Evolutionary conservation across 2,888 invertebrate species (phyloP), one percentile per base, ranked within the genome.

Genomic region (Amphipoea lucens): DNA sequence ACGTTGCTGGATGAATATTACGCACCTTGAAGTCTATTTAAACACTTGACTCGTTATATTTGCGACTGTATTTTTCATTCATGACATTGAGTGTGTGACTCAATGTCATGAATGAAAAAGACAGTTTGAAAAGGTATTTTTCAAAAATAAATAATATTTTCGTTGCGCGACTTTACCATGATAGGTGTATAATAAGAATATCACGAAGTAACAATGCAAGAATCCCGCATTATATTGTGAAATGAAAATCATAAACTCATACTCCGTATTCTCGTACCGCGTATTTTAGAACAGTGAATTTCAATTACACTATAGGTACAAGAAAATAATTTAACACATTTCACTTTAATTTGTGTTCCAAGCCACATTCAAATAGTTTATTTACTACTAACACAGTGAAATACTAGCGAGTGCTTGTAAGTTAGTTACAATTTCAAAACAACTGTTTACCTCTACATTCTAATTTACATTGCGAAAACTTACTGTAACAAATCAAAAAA

Each of bases 341-440:
- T 66, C 9, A 54, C n/a, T 65, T 72, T 69, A 45, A 73, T 60
- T 66, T 73, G 62, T 72, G 63, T 71, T 60, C 29, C 14, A 74
- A 83, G 71, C 79, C 45, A 74, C 70, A 67, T 72, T 67, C 0
- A 75, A 45, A 65, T 72, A n/a, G 23, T 73, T 69, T 66, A 68
- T 65, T 73, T 45, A 67, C 51, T 9, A 71, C 40, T 45, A 48
- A 69, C 20, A 63, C 4, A 4, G 51, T 51, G 42, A 45, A 68
- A 65, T 54, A 48, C 36, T 60, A 45, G 29, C 48, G 51, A 36
- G 71, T 71, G 74, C 79, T 74, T 45, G 9, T 60, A 63, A 74
- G 62, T 83, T 71, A 83, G 66, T 83, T 67, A 79, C 79, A 83
- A 51, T 62, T 45, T 51, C 7, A 4, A 40, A 54, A 62, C 20